phyloP scores from a whole-genome alignment of 2,797 vertebrate genomes.

The Liasis olivaceus region DNA sequence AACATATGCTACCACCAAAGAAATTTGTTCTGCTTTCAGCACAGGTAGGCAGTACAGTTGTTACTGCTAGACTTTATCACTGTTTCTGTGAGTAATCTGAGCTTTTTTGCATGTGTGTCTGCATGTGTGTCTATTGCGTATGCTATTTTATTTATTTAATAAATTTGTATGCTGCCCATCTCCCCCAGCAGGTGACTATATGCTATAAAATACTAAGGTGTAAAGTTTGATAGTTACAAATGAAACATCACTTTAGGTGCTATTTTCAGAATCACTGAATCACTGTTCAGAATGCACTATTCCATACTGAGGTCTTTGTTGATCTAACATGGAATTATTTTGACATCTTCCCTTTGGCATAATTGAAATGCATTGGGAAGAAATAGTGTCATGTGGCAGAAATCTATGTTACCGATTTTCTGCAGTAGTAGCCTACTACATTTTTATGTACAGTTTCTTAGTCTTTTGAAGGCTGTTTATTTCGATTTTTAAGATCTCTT shows the following conservation, averaged over 20 bases:
- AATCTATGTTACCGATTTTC: neutral
- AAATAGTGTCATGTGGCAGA: neutral
- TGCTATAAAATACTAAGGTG: neutral
- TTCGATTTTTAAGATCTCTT: neutral
- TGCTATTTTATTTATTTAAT: neutral
- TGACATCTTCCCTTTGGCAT: neutral
- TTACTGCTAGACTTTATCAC: neutral
- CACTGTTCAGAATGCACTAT: neutral
- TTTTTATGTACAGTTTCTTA: neutral
- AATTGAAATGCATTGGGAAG: neutral
- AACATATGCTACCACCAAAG: slow-evolving; percentile 89
- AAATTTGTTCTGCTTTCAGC: slow-evolving; percentile 97
- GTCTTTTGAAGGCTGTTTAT: neutral
- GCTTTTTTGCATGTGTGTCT: neutral
- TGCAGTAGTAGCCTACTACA: neutral
- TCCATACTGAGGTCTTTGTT: neutral
- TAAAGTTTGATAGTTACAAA: neutral
- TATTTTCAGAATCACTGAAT: neutral
- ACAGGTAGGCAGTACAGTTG: slow-evolving; percentile 77
- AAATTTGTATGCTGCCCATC: too few species aligned
- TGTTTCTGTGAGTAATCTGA: neutral
- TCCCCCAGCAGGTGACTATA: too few species aligned
- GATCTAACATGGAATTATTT: neutral
- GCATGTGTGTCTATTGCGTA: neutral
- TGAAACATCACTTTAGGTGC: neutral